Evolutionary conservation across 2,797 vertebrate genomes (phyloP).

Genomic region (Emys orbicularis): DNA sequence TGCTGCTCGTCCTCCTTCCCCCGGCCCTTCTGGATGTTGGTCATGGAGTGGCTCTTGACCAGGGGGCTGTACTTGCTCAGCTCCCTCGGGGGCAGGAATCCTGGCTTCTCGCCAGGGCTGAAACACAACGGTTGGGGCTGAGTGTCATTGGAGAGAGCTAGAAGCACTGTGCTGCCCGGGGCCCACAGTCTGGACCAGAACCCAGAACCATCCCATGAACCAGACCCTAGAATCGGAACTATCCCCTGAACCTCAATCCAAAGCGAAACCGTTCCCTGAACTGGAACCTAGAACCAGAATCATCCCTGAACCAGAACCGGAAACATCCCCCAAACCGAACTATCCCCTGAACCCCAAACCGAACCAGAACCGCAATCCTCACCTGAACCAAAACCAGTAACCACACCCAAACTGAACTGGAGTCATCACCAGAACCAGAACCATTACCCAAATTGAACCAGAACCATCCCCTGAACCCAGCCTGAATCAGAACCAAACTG

Average conservation of each 20-base stretch:
- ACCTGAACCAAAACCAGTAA: background rate
- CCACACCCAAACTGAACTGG: background rate
- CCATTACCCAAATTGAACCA: background rate
- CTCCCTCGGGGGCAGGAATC: conserved; percentile 87
- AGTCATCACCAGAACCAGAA: background rate
- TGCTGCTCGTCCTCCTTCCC: background rate
- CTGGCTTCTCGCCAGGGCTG: conserved; percentile 80
- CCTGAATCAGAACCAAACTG: background rate
- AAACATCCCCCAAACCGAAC: background rate
- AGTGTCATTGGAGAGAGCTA: no score
- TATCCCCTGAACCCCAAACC: background rate
- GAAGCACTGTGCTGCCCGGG: no score
- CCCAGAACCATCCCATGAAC: background rate
- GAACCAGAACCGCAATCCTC: background rate
- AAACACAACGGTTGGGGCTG: background rate
- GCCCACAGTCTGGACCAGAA: background rate
- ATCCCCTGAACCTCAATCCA: no score
- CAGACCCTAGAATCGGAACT: background rate
- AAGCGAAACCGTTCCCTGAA: background rate
- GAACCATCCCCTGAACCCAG: background rate
- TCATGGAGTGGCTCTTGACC: conserved; percentile 83
- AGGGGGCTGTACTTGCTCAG: conserved; percentile 89
- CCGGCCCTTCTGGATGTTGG: conserved; percentile 58
- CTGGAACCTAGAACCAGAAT: background rate
- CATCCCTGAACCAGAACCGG: background rate